Evolutionary conservation across 2,113 vertebrate genomes (phyloP).

Genomic region (Tympanuchus pallidicinctus): DNA sequence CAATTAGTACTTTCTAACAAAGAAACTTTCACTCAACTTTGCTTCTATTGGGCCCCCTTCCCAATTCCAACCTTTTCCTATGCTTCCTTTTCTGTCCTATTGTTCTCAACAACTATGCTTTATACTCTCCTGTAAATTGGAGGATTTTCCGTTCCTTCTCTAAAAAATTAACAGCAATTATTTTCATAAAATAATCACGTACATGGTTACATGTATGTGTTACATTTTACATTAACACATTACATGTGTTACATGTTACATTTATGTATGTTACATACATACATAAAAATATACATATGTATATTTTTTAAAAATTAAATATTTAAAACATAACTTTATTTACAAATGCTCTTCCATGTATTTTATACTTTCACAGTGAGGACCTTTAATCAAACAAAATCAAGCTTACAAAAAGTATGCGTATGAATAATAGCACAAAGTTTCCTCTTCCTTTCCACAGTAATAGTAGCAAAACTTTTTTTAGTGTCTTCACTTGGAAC

Average conservation of each 20-base stretch:
- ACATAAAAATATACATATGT: too few relatives aligned
- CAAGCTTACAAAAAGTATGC: background rate
- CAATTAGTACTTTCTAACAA: background rate
- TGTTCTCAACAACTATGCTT: background rate
- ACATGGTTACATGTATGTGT: too few relatives aligned
- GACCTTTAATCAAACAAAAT: background rate
- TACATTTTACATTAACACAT: too few relatives aligned
- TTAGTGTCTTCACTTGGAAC: slow-evolving; percentile 47
- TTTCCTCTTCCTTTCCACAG: background rate
- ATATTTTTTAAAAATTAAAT: background rate
- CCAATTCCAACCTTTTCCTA: background rate
- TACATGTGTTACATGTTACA: too few relatives aligned
- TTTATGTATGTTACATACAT: too few relatives aligned
- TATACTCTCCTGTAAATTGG: background rate
- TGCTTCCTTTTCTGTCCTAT: background rate
- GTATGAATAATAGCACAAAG: slow-evolving; percentile 16
- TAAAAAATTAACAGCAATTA: background rate
- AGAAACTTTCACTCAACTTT: background rate
- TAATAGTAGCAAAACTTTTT: slow-evolving; percentile 27
- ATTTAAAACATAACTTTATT: background rate
- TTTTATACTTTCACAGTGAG: background rate
- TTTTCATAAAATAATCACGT: background rate
- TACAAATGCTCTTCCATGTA: background rate
- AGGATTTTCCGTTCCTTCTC: background rate
- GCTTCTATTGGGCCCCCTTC: background rate